Evolutionary conservation across 2,113 vertebrate genomes (phyloP).

Genomic region (Phasianus colchicus): DNA sequence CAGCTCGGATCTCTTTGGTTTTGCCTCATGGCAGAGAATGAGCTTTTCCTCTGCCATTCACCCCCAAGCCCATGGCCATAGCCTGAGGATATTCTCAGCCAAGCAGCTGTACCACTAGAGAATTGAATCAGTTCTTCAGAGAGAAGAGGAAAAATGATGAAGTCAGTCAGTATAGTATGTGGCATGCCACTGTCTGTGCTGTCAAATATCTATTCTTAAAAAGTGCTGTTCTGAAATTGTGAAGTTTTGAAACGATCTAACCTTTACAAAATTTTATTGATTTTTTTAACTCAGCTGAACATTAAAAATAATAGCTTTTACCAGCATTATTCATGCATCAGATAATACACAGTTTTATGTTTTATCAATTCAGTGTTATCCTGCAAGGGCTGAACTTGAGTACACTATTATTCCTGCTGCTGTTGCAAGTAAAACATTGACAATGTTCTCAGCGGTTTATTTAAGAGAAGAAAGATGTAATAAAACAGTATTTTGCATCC

Average conservation of each 20-base stretch:
- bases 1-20: background rate
- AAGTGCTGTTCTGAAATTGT: background rate
- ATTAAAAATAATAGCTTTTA: slow-evolving; percentile 17
- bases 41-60: background rate
- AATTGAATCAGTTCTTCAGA: background rate
- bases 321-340: slow-evolving; percentile 6
- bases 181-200: background rate
- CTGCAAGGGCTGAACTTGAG: slow-evolving; percentile 52
- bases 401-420: slow-evolving; percentile 15
- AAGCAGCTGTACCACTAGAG: background rate
- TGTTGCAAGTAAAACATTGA: background rate
- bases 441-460: slow-evolving; percentile 26
- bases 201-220: background rate
- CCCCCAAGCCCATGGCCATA: accelerated
- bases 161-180: background rate
- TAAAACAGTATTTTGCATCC: slow-evolving; percentile 62
- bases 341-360: slow-evolving; percentile 2
- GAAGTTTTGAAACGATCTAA: background rate
- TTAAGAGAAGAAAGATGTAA: slow-evolving; percentile 64
- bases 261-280: background rate
- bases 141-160: background rate
- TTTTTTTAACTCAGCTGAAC: slow-evolving; percentile 22
- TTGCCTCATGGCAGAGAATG: background rate
- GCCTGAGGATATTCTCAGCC: background rate
- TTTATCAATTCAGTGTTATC: slow-evolving; percentile 59